These are phyloP conservation scores for Genyomyrus donnyi DNA, from an alignment of 2,113 vertebrate genomes.

Conservation along the genomic window DNA sequence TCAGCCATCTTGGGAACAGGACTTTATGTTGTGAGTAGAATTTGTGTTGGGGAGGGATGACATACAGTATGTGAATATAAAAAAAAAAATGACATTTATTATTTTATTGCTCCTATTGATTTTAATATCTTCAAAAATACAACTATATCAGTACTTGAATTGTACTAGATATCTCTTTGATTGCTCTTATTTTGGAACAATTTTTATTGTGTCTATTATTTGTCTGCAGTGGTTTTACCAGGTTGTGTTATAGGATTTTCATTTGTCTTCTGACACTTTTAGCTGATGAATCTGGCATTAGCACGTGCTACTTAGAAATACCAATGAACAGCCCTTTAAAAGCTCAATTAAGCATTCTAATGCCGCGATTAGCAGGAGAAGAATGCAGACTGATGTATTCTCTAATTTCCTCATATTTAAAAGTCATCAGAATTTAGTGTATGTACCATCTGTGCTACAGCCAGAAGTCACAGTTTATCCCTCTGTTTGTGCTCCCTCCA, in stretches of 20 bases:
- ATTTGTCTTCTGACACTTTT: neutral
- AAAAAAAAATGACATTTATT: neutral
- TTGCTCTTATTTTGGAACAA: neutral
- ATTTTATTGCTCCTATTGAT: neutral
- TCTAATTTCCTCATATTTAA: neutral
- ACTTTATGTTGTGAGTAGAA: constrained; percentile 97
- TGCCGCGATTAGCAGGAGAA: constrained; percentile 14
- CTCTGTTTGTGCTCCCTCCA: neutral
- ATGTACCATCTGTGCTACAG: neutral
- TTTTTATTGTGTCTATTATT: neutral
- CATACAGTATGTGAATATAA: neutral
- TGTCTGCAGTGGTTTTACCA: neutral
- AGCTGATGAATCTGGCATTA: neutral
- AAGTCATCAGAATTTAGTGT: neutral
- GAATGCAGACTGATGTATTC: neutral
- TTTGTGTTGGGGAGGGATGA: neutral
- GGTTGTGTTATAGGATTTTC: neutral
- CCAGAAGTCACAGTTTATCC: neutral
- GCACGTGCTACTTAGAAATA: neutral
- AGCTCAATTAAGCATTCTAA: neutral
- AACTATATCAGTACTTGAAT: neutral
- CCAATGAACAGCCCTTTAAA: neutral
- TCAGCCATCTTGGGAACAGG: constrained; percentile 90
- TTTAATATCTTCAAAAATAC: neutral
- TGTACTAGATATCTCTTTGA: neutral